Conservation (phyloP, 2,113 vertebrate species). For the Psilopogon haemacephalus region DNA sequence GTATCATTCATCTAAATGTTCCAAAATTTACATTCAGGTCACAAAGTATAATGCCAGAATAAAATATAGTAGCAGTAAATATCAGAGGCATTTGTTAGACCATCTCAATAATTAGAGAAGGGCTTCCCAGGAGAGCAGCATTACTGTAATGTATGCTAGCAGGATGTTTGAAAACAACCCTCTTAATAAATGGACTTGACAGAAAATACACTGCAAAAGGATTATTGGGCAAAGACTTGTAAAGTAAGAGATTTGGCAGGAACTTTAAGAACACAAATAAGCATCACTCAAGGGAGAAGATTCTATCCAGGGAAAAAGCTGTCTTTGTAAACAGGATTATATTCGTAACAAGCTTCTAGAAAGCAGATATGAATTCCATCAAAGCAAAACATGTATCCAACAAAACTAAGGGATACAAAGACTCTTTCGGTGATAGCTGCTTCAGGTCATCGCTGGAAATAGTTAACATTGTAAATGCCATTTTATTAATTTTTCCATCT, state of each 20-base stretch:
- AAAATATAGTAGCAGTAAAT: slow-evolving; percentile 34
- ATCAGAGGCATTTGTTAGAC: slow-evolving; percentile 27
- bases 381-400: not conserved
- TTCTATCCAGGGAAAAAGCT: slow-evolving; percentile 21
- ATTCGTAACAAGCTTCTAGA: slow-evolving; percentile 6
- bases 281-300: slow-evolving; percentile 36
- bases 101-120: slow-evolving; percentile 36
- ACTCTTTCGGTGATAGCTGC: not conserved
- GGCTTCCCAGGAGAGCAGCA: not conserved
- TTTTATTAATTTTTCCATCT: slow-evolving; percentile 12
- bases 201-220: slow-evolving; percentile 40
- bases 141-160: slow-evolving; percentile 49
- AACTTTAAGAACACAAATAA: slow-evolving; percentile 46
- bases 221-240: slow-evolving; percentile 42
- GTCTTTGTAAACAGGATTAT: slow-evolving; percentile 60
- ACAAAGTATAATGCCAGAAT: not conserved
- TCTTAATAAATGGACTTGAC: slow-evolving; percentile 56
- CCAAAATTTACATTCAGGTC: not conserved
- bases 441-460: not conserved
- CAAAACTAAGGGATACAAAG: not conserved
- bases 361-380: not conserved
- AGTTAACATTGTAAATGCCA: not conserved
- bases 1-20: not conserved
- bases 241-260: slow-evolving; percentile 50
- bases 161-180: slow-evolving; percentile 43